Conservation (phyloP, 2,113 vertebrate species). For the Platysternon megacephalum region DNA sequence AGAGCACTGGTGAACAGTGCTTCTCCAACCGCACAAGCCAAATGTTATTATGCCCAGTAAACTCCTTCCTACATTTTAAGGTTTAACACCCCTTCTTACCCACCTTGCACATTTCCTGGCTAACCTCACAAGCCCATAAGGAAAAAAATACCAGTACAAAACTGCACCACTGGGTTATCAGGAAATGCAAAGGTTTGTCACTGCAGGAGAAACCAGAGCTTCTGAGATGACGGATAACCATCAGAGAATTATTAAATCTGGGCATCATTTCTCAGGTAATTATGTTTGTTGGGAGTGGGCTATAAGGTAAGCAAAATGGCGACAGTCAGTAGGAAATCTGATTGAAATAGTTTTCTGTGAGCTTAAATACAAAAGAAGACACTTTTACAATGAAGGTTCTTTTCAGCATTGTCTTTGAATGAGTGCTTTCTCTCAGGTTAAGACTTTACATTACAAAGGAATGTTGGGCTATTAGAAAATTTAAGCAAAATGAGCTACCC, state of each 20-base stretch:
- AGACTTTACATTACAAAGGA: background rate
- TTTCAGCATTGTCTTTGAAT: background rate
- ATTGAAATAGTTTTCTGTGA: constrained; percentile 22
- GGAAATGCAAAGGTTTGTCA: constrained; percentile 29
- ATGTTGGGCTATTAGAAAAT: background rate
- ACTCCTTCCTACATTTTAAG: background rate
- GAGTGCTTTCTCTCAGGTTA: background rate
- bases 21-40: background rate
- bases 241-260: constrained; percentile 37
- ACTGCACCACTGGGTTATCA: background rate
- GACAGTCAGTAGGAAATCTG: background rate
- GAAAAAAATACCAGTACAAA: background rate
- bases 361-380: background rate
- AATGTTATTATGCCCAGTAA: background rate
- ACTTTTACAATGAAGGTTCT: background rate
- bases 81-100: background rate
- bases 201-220: constrained; percentile 25
- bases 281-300: background rate
- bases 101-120: constrained; percentile 6
- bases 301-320: background rate
- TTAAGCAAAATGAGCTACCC: background rate
- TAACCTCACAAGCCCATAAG: background rate
- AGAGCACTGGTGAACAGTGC: background rate
- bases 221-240: background rate
- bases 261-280: background rate